Conservation (phyloP, 2,797 vertebrate species). For the Schizothorax lantsangensis region DNA sequence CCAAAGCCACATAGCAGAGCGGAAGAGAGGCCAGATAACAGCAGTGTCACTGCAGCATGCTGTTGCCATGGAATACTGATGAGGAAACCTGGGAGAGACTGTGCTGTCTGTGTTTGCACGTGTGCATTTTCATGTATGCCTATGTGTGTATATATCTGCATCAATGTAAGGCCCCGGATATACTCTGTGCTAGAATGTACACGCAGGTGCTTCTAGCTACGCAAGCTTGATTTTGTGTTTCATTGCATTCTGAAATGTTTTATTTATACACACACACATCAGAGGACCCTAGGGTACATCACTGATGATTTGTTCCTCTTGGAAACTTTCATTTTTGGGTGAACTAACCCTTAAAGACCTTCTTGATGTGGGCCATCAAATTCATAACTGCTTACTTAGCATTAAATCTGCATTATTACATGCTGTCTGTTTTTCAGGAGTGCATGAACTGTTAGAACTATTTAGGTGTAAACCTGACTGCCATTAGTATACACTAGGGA, state of each 20-base stretch:
- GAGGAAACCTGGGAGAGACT: constrained; percentile 33
- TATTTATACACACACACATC: neutral
- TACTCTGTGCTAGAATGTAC: neutral
- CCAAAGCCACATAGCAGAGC: constrained; percentile 37
- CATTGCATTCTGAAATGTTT: neutral
- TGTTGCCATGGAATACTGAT: constrained; percentile 60
- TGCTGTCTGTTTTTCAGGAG: neutral
- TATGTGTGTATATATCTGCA: neutral
- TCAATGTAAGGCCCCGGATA: neutral
- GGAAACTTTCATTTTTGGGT: neutral
- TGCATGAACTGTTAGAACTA: neutral
- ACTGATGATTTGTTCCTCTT: neutral
- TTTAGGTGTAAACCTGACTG: neutral
- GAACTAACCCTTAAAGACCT: neutral
- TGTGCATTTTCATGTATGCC: constrained; percentile 30
- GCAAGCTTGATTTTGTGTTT: neutral
- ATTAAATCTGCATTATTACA: neutral
- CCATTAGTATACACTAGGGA: neutral
- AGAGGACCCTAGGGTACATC: neutral
- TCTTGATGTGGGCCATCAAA: neutral
- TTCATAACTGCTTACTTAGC: neutral
- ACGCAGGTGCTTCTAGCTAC: neutral
- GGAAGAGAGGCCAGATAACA: constrained; percentile 56
- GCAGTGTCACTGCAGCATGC: constrained; percentile 52
- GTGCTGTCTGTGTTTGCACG: constrained; percentile 28